phyloP scores from a whole-genome alignment of 2,888 invertebrate species.

The Apodemia mormo region DNA sequence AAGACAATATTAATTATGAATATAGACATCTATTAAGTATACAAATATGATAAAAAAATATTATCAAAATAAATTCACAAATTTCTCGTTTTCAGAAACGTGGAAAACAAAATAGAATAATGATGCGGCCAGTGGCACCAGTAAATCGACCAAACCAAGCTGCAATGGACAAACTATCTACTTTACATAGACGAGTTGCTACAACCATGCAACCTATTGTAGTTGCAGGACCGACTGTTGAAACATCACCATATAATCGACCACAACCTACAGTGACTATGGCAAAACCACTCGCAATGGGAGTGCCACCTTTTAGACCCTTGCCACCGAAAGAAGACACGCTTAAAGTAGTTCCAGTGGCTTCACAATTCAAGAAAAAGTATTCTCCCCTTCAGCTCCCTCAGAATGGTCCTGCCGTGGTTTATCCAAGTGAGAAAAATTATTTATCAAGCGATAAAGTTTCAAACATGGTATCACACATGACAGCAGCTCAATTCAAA shows the following conservation, averaged over 20 bases:
- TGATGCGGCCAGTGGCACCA: slow-evolving; percentile 67
- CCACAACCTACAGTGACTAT: slow-evolving; percentile 60
- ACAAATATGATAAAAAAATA: too few relatives aligned
- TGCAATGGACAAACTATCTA: slow-evolving; percentile 66
- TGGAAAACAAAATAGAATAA: slow-evolving; percentile 74
- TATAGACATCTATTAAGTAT: too few relatives aligned
- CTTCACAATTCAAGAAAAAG: slow-evolving; percentile 56
- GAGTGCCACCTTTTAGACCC: slow-evolving; percentile 90
- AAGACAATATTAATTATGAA: too few relatives aligned
- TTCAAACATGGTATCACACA: slow-evolving; percentile 73
- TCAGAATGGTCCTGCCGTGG: slow-evolving; percentile 63
- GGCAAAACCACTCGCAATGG: slow-evolving; percentile 80
- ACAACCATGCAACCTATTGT: slow-evolving; percentile 69
- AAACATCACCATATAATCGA: slow-evolving; percentile 46
- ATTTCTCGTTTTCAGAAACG: slow-evolving; percentile 64
- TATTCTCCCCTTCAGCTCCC: slow-evolving; percentile 65
- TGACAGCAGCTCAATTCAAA: slow-evolving; percentile 67
- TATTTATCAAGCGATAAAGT: slow-evolving; percentile 64
- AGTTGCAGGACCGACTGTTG: slow-evolving; percentile 55
- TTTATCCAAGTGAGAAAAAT: slow-evolving; percentile 73
- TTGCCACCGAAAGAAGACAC: slow-evolving; percentile 85
- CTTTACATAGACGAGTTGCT: slow-evolving; percentile 55
- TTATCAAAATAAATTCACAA: neutral
- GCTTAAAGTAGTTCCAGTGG: slow-evolving; percentile 75
- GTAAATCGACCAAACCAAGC: slow-evolving; percentile 58